phyloP scores from a whole-genome alignment of 2,888 invertebrate genomes.

The Gari tellinella region DNA sequence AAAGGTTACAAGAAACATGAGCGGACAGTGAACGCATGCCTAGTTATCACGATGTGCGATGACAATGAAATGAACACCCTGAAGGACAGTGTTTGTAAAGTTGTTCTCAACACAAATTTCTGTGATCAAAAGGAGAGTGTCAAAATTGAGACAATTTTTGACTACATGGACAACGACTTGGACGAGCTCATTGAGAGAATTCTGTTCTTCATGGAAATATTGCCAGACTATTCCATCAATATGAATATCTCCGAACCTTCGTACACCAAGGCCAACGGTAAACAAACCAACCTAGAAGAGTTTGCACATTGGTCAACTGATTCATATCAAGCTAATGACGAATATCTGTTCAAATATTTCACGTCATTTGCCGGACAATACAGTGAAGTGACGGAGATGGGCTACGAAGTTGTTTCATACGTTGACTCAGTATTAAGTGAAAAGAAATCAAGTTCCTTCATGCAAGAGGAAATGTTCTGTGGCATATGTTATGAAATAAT shows the following conservation, averaged over 20 bases:
- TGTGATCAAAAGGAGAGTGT: conserved; percentile 6
- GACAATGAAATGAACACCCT: conserved; percentile 55
- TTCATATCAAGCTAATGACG: too few species aligned
- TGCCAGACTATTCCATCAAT: conserved; percentile 35
- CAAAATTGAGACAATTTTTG: conserved; percentile 60
- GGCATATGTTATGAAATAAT: conserved; percentile 63
- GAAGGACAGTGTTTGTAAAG: conserved; percentile 55
- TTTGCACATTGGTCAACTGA: too few species aligned
- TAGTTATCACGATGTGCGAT: conserved; percentile 44
- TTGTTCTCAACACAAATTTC: conserved; percentile 56
- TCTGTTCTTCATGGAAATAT: conserved; percentile 57
- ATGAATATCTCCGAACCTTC: too few species aligned
- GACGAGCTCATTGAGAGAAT: conserved; percentile 58
- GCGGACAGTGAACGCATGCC: conserved; percentile 16
- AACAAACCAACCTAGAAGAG: too few species aligned
- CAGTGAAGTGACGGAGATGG: too few species aligned
- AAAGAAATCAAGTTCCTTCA: conserved; percentile 26
- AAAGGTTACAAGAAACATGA: conserved; percentile 11
- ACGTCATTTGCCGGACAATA: too few species aligned
- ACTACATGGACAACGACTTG: conserved; percentile 53
- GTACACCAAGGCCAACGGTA: too few species aligned
- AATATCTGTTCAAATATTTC: too few species aligned
- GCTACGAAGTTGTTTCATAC: too few species aligned
- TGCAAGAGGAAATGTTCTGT: conserved; percentile 47
- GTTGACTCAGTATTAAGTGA: conserved; percentile 13